Conservation (phyloP, 2,113 vertebrate species). For the Forbesichthys agassizii region DNA sequence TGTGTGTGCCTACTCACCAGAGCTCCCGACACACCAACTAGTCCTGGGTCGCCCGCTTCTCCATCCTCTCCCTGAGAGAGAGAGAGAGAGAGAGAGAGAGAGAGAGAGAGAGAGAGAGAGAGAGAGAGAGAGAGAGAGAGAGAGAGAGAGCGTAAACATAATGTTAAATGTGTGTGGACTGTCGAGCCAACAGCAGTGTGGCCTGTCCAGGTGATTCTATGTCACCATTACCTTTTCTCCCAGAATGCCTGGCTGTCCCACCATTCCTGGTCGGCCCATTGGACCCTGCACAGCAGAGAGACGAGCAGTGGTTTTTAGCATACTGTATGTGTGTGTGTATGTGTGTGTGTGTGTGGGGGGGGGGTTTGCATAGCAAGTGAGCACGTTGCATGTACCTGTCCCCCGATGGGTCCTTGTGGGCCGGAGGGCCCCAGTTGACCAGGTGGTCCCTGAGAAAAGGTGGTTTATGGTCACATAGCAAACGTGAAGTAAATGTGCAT, state of each 20-base stretch:
- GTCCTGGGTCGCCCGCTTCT: conserved; percentile 74
- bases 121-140: not conserved
- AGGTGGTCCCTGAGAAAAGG: conserved; percentile 69
- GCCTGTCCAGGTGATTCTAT: not conserved
- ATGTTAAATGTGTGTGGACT: no score
- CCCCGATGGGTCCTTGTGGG: conserved; percentile 86
- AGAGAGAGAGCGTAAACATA: not conserved
- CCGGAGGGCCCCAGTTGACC: conserved; percentile 78
- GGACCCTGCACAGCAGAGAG: conserved; percentile 63
- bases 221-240: conserved; percentile 87
- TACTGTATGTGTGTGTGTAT: not conserved
- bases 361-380: not conserved
- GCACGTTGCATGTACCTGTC: conserved; percentile 63
- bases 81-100: not conserved
- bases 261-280: conserved; percentile 68
- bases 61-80: conserved; percentile 75
- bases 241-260: conserved; percentile 87
- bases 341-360: not conserved
- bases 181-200: not conserved
- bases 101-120: not conserved
- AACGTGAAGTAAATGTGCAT: not conserved
- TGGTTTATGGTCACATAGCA: not conserved
- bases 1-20: conserved; percentile 33
- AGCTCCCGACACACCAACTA: conserved; percentile 66
- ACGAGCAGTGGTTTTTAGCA: not conserved